Conservation (phyloP, 2,113 vertebrate genomes). For the Phylloscopus trochilus region DNA sequence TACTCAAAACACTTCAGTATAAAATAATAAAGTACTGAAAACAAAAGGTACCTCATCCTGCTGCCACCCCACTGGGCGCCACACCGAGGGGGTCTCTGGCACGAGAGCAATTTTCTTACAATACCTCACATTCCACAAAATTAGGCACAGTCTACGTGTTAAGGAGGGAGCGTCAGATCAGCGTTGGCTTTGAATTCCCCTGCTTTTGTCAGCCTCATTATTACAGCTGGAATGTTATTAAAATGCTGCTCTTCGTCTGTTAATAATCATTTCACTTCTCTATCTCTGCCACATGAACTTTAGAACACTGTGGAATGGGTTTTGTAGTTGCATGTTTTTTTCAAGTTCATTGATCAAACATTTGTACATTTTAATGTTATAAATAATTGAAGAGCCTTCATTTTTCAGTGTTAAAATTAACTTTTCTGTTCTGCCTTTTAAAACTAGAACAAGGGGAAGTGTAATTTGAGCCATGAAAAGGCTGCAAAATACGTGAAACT, state of each 20-base stretch:
- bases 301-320: conserved; percentile 65
- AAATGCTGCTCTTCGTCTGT: conserved; percentile 68
- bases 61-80: conserved; percentile 34
- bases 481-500: conserved; percentile 59
- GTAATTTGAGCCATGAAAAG: conserved; percentile 70
- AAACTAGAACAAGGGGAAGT: conserved; percentile 65
- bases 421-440: conserved; percentile 72
- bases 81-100: background rate
- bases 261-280: conserved; percentile 69
- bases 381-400: conserved; percentile 74
- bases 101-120: background rate
- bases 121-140: conserved; percentile 15
- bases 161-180: conserved; percentile 42
- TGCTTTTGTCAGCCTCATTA: conserved; percentile 72
- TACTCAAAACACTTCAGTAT: conserved; percentile 1
- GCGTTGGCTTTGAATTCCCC: conserved; percentile 52
- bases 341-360: conserved; percentile 75
- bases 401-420: conserved; percentile 71
- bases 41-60: conserved; percentile 41
- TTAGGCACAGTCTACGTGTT: conserved; percentile 17
- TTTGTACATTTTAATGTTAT: conserved; percentile 75
- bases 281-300: conserved; percentile 70
- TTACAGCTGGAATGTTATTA: conserved; percentile 65
- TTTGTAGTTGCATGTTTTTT: conserved; percentile 69
- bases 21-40: conserved; percentile 33